These are phyloP conservation scores for Aleiodes leptofemur DNA, from an alignment of 2,888 invertebrate genomes.

Conservation along the genomic window DNA sequence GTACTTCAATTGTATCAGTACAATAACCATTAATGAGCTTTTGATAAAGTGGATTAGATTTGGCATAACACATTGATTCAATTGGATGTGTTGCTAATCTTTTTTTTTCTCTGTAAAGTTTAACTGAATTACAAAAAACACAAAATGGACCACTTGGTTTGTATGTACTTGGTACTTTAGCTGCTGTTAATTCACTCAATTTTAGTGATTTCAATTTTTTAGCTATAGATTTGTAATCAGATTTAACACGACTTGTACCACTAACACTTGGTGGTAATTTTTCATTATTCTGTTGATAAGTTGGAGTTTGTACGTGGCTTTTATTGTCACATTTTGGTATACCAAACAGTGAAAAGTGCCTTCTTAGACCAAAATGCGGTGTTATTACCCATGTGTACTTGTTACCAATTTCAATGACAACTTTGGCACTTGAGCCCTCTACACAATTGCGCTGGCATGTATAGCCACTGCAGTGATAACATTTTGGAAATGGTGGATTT, in stretches of 20 bases:
- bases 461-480: conserved; percentile 72
- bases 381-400: conserved; percentile 75
- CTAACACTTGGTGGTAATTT: conserved; percentile 54
- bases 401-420: conserved; percentile 75
- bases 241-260: conserved; percentile 64
- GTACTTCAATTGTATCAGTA: conserved; percentile 69
- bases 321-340: conserved; percentile 71
- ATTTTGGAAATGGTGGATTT: conserved; percentile 70
- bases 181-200: conserved; percentile 64
- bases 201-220: conserved; percentile 68
- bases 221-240: conserved; percentile 67
- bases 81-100: conserved; percentile 66
- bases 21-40: conserved; percentile 73
- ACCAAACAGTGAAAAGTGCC: conserved; percentile 73
- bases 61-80: conserved; percentile 67
- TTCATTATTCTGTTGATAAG: conserved; percentile 57
- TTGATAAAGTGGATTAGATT: conserved; percentile 70
- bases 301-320: conserved; percentile 60
- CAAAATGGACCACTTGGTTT: conserved; percentile 71
- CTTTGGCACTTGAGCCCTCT: conserved; percentile 71
- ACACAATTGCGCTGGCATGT: conserved; percentile 73
- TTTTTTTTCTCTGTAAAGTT: conserved; percentile 71
- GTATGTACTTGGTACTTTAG: conserved; percentile 64
- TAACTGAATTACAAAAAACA: conserved; percentile 72
- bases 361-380: conserved; percentile 69